These are phyloP conservation scores for Sinhomidia bicolor DNA, from an alignment of 2,888 invertebrate genomes.

Conservation along the genomic window DNA sequence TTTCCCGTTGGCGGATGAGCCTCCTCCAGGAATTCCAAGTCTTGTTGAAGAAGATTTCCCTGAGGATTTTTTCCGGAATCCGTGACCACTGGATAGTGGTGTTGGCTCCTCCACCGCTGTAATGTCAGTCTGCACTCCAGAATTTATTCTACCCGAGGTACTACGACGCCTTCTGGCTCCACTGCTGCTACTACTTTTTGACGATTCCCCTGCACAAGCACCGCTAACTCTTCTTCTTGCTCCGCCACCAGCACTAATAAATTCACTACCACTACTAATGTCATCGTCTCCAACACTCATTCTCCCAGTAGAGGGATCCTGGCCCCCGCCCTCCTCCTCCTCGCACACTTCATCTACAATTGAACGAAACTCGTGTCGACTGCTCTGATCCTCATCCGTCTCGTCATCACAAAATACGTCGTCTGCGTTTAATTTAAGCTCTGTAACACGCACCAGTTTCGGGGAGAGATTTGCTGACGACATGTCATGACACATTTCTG, in stretches of 20 bases:
- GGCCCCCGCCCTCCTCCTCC: conserved; percentile 44
- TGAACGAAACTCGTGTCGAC: conserved; percentile 74
- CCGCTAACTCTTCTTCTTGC: conserved; percentile 15
- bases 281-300: conserved; percentile 66
- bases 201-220: conserved; percentile 8
- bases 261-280: conserved; percentile 66
- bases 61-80: conserved; percentile 65
- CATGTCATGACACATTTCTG: conserved; percentile 78
- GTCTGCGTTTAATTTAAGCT: conserved; percentile 75
- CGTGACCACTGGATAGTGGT: conserved; percentile 47
- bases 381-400: conserved; percentile 69
- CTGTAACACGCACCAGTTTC: conserved; percentile 79
- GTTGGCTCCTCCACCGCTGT: conserved; percentile 78
- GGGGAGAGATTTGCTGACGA: conserved; percentile 76
- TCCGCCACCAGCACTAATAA: conserved; percentile 48
- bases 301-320: not conserved
- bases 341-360: conserved; percentile 72
- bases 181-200: conserved; percentile 48
- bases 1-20: conserved; percentile 68
- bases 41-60: conserved; percentile 50
- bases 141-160: conserved; percentile 72
- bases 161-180: conserved; percentile 46
- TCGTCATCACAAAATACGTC: conserved; percentile 71
- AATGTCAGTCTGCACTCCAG: conserved; percentile 79
- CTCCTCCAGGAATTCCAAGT: conserved; percentile 62